These are phyloP conservation scores for Danio kyathit DNA, from an alignment of 2,797 vertebrate species.

Conservation along the genomic window DNA sequence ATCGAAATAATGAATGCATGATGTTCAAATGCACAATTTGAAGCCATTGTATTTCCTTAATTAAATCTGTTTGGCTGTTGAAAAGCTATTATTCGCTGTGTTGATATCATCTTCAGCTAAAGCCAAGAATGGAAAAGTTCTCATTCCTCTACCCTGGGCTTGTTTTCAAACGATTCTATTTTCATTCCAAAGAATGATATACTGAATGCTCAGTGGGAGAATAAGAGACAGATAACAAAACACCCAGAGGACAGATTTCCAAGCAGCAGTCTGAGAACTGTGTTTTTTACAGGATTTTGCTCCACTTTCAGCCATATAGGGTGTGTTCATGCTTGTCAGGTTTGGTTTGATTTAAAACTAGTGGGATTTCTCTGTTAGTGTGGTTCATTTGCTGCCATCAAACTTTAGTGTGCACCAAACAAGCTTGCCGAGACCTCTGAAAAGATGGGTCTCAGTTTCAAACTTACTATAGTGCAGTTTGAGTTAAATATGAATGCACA, in stretches of 20 bases:
- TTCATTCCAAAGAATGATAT: constrained; percentile 3
- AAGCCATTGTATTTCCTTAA: neutral
- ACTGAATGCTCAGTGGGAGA: neutral
- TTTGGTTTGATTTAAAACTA: neutral
- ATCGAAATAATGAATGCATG: neutral
- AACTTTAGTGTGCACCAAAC: no score
- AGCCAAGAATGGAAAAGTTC: neutral
- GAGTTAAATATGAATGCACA: no score
- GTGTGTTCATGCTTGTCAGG: neutral
- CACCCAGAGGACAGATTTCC: neutral
- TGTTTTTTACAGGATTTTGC: neutral
- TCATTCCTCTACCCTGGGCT: neutral
- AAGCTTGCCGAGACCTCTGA: no score
- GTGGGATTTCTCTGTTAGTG: no score
- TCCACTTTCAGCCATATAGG: neutral
- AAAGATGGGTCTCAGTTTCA: no score
- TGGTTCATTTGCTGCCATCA: no score
- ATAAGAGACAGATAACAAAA: neutral
- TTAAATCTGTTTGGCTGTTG: neutral
- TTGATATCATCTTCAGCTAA: neutral
- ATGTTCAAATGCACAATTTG: neutral
- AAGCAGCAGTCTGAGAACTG: neutral
- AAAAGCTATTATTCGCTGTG: neutral
- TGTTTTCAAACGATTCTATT: constrained; percentile 6
- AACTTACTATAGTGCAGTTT: no score